phyloP scores from a whole-genome alignment of 1,140 invertebrate genomes.

The Trigoniulus corallinus region DNA sequence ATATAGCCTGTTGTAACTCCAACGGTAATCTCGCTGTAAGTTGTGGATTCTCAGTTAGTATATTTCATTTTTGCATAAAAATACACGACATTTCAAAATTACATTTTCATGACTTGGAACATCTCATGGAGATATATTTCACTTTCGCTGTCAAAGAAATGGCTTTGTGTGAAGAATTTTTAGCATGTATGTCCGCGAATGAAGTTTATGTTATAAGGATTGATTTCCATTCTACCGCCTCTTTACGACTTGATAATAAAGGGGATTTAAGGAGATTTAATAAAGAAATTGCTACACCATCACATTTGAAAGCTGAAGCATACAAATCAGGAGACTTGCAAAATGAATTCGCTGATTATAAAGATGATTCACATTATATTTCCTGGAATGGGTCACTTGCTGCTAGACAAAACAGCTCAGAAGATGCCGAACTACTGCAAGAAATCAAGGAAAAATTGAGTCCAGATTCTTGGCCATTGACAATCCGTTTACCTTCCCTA shows the following conservation, averaged over 20 bases:
- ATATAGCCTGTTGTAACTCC: conserved; percentile 40
- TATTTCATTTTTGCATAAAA: conserved; percentile 39
- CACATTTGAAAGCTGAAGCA: background rate
- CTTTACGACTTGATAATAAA: too few relatives aligned
- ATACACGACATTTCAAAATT: conserved; percentile 42
- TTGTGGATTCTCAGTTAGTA: conserved; percentile 29
- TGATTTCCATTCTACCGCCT: background rate
- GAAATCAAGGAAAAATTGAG: too few relatives aligned
- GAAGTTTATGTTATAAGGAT: conserved; percentile 28
- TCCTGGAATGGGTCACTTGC: background rate
- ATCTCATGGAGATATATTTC: conserved; percentile 30
- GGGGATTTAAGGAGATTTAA: too few relatives aligned
- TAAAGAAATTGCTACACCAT: background rate
- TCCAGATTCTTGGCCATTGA: too few relatives aligned
- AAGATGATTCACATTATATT: background rate
- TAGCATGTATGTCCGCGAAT: conserved; percentile 32
- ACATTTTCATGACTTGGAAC: conserved; percentile 46
- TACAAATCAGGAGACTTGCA: background rate
- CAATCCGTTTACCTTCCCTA: too few relatives aligned
- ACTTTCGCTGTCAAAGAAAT: conserved; percentile 31
- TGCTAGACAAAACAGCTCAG: background rate
- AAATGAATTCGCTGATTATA: background rate
- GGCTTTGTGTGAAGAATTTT: conserved; percentile 38
- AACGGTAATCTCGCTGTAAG: conserved; percentile 42
- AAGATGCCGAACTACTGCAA: too few relatives aligned